Evolutionary conservation across 2,113 vertebrate species (phyloP), one percentile per base, ranked within the genome.

Genomic region (Chaenocephalus aceratus): DNA sequence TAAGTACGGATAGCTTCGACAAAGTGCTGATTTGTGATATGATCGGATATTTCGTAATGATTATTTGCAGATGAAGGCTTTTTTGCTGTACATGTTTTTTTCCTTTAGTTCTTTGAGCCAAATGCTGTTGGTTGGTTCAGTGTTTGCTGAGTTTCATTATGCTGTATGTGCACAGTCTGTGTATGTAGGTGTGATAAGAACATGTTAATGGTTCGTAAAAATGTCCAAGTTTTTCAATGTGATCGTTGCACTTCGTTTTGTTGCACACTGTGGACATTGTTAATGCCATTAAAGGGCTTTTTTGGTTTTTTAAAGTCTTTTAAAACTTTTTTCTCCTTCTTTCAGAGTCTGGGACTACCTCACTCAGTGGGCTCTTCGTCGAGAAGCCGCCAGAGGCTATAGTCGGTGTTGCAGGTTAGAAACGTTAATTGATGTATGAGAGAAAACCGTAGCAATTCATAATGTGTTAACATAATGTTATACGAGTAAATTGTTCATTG

Each of bases 301-400:
- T 41, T 7, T 45, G 15, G 15, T 26, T 51, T 51, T 54, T 13
- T 18, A 23, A 13, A 44, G 13, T 41, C 0, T 30, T 30, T 4
- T 30, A 30, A 30, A 44, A 44, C 41, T 59, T 23, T 5, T 57
- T n/a, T 36, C 23, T 83, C 45, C 45, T 56, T 69, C 30, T 53
- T 78, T 54, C 84, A 94, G 93, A 90, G 60, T 2, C 15, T 1
- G 70, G 61, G 10, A 52, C 48, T 1, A 88, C 94, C 6, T 93
- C 96, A 79, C 93, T 96, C 48, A 83, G 87, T 0, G 96, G 96
- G 2, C 63, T 97, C 54, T 96, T 97, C 68, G 23, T 96, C 6
- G 87, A 95, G 89, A 95, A 94, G 64, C 96, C 96, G 0, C 58
- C 51, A 5, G 73, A 90, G 1, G 79, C 30, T 12, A 34, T 93